phyloP scores from a whole-genome alignment of 2,113 vertebrate species.

The Hepsetus odoe region DNA sequence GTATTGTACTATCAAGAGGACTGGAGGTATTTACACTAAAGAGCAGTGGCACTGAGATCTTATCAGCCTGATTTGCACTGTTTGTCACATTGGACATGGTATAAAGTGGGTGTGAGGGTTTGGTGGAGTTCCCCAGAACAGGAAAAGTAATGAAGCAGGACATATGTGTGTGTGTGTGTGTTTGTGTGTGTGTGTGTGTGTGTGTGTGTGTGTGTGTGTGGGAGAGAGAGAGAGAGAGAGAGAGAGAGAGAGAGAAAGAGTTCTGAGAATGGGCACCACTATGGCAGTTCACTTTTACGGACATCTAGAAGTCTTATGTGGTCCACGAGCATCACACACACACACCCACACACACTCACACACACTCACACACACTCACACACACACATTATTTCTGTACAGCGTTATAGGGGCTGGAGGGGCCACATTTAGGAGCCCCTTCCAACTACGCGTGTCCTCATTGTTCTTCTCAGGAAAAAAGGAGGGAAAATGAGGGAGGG shows the following conservation, averaged over 20 bases:
- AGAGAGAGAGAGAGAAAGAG: too few species aligned
- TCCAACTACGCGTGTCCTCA: constrained; percentile 32
- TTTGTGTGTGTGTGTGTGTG: constrained; percentile 33
- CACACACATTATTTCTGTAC: constrained; percentile 38
- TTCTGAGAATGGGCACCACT: constrained; percentile 31
- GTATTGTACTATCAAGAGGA: constrained; percentile 10
- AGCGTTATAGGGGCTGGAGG: constrained; percentile 28
- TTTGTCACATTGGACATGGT: constrained; percentile 40
- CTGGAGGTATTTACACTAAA: constrained; percentile 31
- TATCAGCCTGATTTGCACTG: constrained; percentile 9
- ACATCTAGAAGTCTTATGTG: constrained; percentile 29
- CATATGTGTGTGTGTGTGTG: constrained; percentile 19
- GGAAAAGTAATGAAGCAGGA: constrained; percentile 20
- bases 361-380: constrained; percentile 14
- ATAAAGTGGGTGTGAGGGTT: constrained; percentile 27
- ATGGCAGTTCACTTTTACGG: constrained; percentile 28
- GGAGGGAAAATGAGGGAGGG: constrained; percentile 22
- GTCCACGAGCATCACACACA: constrained; percentile 23
- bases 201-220: too few species aligned
- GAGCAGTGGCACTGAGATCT: constrained; percentile 24
- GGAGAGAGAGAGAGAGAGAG: too few species aligned
- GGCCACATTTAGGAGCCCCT: constrained; percentile 35
- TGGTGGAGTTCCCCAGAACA: constrained; percentile 53
- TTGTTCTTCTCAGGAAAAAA: constrained; percentile 43
- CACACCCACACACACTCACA: constrained; percentile 8